Conservation (phyloP, 1,140 invertebrate genomes). For the Euglossa dilemma region DNA sequence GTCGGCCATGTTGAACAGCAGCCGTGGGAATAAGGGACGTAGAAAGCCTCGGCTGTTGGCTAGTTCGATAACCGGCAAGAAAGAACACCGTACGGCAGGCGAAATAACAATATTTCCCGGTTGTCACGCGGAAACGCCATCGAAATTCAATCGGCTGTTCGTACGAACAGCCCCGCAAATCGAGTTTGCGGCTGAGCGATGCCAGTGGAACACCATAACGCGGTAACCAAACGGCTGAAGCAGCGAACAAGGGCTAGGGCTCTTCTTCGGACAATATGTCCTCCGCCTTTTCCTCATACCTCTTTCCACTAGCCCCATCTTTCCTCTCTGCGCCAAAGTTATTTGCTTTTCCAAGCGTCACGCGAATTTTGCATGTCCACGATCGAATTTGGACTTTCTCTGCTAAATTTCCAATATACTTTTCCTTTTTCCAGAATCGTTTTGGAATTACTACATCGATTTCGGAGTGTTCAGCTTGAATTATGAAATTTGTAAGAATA, state of each 20-base stretch:
- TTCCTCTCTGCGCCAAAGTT: neutral
- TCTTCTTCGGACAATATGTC: neutral
- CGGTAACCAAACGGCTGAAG: neutral
- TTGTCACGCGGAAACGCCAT: conserved; percentile 31
- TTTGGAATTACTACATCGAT: no score
- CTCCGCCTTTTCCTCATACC: neutral
- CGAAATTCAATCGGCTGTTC: conserved; percentile 38
- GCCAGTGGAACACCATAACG: conserved; percentile 15
- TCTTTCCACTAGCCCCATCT: neutral
- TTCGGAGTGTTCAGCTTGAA: no score
- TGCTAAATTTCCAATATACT: no score
- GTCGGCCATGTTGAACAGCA: neutral
- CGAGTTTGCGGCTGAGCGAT: conserved; percentile 30
- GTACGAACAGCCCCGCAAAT: conserved; percentile 16
- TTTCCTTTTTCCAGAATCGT: no score
- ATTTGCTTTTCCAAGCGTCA: no score
- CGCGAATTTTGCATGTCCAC: no score
- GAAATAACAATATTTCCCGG: conserved; percentile 38
- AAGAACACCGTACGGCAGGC: neutral
- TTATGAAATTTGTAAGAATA: no score
- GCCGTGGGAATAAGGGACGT: neutral
- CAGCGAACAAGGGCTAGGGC: neutral
- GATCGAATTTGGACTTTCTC: no score
- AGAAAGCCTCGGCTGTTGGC: no score
- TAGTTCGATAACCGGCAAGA: neutral